phyloP scores from a whole-genome alignment of 2,888 invertebrate genomes.

The Siphlonurus alternatus region DNA sequence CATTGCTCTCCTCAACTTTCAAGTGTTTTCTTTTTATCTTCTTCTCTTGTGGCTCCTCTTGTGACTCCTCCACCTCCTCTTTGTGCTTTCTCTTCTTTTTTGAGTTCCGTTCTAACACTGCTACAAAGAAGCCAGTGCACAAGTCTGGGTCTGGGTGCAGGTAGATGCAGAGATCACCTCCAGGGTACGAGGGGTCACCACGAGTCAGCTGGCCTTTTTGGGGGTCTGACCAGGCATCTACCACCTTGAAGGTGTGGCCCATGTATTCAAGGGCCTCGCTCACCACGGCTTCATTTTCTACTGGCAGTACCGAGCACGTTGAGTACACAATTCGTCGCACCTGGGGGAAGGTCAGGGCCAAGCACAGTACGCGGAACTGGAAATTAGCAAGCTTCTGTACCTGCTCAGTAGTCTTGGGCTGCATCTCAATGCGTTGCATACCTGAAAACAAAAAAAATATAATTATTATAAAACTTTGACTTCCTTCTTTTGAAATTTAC shows the following conservation, averaged over 20 bases:
- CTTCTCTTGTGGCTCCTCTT: not conserved
- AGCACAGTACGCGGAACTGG: conserved; percentile 67
- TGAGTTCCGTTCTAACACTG: not conserved
- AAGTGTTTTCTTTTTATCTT: conserved; percentile 9
- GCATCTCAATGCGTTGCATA: conserved; percentile 24
- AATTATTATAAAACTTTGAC: no score
- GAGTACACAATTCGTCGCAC: conserved; percentile 84
- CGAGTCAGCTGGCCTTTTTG: not conserved
- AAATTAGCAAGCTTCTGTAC: conserved; percentile 30
- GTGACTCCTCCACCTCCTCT: conserved; percentile 4
- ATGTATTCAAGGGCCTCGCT: conserved; percentile 41
- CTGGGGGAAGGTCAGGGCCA: conserved; percentile 74
- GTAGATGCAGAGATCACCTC: not conserved
- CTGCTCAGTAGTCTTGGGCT: conserved; percentile 13
- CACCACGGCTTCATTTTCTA: conserved; percentile 89
- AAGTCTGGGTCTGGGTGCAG: not conserved
- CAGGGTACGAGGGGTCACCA: not conserved
- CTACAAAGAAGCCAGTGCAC: not conserved
- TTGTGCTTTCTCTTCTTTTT: conserved; percentile 9
- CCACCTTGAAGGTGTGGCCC: not conserved
- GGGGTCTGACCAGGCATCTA: not conserved
- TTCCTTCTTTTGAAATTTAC: not conserved
- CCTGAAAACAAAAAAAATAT: conserved; percentile 29
- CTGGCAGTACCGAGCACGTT: conserved; percentile 78
- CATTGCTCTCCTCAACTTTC: conserved; percentile 20